A percentile compares a stretch with the other conserved stretches of the same genome.
phyloP scores from a whole-genome alignment of 2,113 vertebrate genomes.

The Percopsis transmontana region DNA sequence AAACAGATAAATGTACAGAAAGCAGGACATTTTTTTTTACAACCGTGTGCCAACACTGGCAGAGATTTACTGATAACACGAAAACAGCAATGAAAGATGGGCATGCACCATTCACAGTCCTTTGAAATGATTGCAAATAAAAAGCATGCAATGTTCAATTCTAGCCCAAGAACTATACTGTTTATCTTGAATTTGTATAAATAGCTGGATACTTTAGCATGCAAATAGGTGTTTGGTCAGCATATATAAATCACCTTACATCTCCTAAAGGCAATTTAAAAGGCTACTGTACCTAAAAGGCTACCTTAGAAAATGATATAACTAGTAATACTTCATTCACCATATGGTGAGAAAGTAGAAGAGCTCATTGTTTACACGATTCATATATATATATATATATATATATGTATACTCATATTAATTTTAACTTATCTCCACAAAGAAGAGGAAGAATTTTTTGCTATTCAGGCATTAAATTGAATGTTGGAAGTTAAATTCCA shows the following conservation, averaged over 20 bases:
- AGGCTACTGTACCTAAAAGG: too few relatives aligned
- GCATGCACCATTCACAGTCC: neutral
- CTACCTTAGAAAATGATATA: too few relatives aligned
- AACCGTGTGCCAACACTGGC: slow-evolving; percentile 5
- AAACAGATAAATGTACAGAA: neutral
- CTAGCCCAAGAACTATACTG: neutral
- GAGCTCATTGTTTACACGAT: neutral
- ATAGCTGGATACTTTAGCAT: neutral
- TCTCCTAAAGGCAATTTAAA: neutral
- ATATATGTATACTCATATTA: neutral
- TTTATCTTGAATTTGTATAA: neutral
- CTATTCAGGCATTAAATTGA: slow-evolving; percentile 9
- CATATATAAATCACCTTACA: slow-evolving; percentile 8
- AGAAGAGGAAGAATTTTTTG: neutral
- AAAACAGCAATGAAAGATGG: slow-evolving; percentile 6
- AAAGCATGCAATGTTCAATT: neutral
- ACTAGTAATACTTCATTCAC: slow-evolving; percentile 9
- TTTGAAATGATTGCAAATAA: neutral
- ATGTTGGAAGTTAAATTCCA: neutral
- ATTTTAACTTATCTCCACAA: neutral
- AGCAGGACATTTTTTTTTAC: neutral
- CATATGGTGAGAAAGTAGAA: neutral
- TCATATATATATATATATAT: too few relatives aligned
- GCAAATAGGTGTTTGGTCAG: neutral
- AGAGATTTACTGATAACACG: neutral